Evolutionary conservation across 2,888 invertebrate species (phyloP), one percentile per base, ranked within the genome.

Genomic region (Apocheima hispidaria): DNA sequence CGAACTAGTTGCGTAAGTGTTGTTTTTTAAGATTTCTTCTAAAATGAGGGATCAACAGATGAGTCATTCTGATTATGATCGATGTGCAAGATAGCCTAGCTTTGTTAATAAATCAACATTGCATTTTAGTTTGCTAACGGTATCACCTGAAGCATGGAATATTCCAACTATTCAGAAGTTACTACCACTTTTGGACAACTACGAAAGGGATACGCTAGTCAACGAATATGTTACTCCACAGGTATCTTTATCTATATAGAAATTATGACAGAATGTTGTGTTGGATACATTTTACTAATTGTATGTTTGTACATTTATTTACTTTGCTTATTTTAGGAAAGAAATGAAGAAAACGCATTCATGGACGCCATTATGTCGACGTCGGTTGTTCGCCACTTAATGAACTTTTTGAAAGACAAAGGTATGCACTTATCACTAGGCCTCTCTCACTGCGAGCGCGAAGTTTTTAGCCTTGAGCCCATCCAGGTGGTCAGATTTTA

Each of bases 111-210:
- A 33, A n/a, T 12, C 2, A 35, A 30, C 10, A 30, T 60, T 44
- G 23, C 14, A 16, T 86, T 83, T 35, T 84, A 97, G 97, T 62
- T 93, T 97, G 60, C 83, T 97, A 38, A 93, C 92, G 14, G 93
- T 97, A 20, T 93, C 95, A 64, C 77, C 94, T 9, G 94, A 93
- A 68, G 95, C 93, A 18, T 94, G 94, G 83, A 93, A 94, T 79
- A 95, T 95, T 67, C 93, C 95, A 4, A 97, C 98, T 1, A 95
- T 98, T 63, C 94, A 95, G 68, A 96, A 95, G 75, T 93, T 98
- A 70, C 81, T 95, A 43, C 89, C 93, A 28, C 93, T 99, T 41
- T 95, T 96, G 81, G 96, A 99, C 82, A 98, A 99, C 85, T 99
- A 98, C 81, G 95, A 97, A 77, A 89, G 96, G 60, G 95, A 96